Evolutionary conservation across 2,113 vertebrate genomes (phyloP).

Genomic region (Corynorhinus townsendii): DNA sequence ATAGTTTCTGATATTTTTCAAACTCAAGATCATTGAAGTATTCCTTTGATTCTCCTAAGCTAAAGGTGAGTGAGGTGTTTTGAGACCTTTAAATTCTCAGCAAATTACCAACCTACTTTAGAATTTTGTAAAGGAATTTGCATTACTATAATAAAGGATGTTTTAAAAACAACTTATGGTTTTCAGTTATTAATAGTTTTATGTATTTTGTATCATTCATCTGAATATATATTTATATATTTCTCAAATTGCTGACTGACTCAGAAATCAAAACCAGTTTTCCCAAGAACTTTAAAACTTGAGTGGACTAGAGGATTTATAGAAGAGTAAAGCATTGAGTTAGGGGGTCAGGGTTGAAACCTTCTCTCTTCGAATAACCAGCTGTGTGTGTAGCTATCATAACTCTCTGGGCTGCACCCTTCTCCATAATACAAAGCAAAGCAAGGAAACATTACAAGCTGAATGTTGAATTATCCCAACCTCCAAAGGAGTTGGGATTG

Average conservation of each 20-base stretch:
- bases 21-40: slow-evolving; percentile 38
- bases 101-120: not conserved
- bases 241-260: not conserved
- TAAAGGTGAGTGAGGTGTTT: not conserved
- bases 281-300: not conserved
- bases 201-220: not conserved
- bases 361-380: not conserved
- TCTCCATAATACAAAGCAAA: not conserved
- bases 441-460: not conserved
- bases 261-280: not conserved
- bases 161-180: not conserved
- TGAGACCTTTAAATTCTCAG: slow-evolving; percentile 27
- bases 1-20: slow-evolving; percentile 49
- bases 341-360: not conserved
- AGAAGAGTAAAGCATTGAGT: not conserved
- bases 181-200: not conserved
- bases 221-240: not conserved
- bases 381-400: not conserved
- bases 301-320: not conserved
- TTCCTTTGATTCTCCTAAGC: slow-evolving; percentile 28
- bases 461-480: slow-evolving; percentile 24
- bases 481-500: slow-evolving; percentile 7
- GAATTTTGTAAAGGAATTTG: not conserved
- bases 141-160: not conserved
- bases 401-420: not conserved